These are phyloP conservation scores for Drepana falcataria DNA, from an alignment of 2,888 invertebrate species.

Conservation along the genomic window DNA sequence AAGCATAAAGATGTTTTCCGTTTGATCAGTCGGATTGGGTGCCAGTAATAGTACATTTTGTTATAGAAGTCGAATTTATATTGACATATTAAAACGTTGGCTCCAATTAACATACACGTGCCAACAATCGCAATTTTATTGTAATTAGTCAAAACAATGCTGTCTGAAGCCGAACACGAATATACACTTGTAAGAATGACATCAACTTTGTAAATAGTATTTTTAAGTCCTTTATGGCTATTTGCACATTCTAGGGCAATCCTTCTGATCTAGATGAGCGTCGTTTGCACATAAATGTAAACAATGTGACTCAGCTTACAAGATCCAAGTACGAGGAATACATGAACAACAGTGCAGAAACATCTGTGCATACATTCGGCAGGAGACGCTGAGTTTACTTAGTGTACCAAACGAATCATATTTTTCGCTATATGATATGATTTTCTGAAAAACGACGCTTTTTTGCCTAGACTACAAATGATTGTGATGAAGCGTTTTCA, in stretches of 20 bases:
- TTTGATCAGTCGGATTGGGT: too few relatives aligned
- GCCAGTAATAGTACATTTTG: neutral
- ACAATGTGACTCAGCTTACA: conserved; percentile 59
- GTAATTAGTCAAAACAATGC: neutral
- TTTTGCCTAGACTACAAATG: neutral
- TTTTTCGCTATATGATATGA: conserved; percentile 1
- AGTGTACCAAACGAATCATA: conserved; percentile 10
- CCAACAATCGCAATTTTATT: conserved; percentile 10
- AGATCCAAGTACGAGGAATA: conserved; percentile 34
- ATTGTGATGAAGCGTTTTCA: neutral
- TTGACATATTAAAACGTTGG: conserved; percentile 11
- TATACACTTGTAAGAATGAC: conserved; percentile 25
- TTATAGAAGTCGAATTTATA: neutral
- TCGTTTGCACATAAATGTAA: conserved; percentile 33
- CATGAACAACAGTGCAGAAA: conserved; percentile 35
- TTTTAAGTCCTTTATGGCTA: neutral
- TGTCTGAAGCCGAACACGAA: neutral
- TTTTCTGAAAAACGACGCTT: too few relatives aligned
- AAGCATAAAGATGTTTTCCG: too few relatives aligned
- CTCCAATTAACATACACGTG: conserved; percentile 16
- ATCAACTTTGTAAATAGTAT: conserved; percentile 16
- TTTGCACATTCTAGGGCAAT: conserved; percentile 28
- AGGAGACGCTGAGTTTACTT: conserved; percentile 16
- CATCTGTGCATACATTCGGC: conserved; percentile 52
- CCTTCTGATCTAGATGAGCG: conserved; percentile 29